phyloP scores from a whole-genome alignment of 2,113 vertebrate species.

The Rhea americana region DNA sequence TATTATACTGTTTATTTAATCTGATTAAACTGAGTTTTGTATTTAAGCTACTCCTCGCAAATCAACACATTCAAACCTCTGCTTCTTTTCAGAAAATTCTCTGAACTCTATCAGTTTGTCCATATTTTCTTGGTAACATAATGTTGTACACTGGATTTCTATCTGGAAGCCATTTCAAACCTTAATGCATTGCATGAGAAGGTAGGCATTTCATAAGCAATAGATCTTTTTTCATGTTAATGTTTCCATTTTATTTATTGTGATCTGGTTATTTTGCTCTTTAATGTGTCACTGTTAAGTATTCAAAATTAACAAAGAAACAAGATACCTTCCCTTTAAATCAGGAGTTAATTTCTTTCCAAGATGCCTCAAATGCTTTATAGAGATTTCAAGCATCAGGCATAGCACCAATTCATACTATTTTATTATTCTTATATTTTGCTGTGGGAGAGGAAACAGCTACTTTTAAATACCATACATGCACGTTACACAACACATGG shows the following conservation, averaged over 20 bases:
- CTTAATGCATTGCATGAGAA: not conserved
- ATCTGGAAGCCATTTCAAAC: not conserved
- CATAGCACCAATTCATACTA: rapidly evolving
- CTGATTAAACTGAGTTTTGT: not conserved
- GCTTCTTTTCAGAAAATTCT: not conserved
- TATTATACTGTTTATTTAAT: not conserved
- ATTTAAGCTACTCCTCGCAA: not conserved
- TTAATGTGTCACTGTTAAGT: not conserved
- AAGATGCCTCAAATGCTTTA: not conserved
- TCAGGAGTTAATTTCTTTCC: not conserved
- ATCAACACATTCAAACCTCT: not conserved
- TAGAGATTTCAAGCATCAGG: not conserved
- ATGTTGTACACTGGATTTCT: not conserved
- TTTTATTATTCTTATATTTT: not conserved
- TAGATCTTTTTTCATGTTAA: not conserved
- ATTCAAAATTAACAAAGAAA: not conserved
- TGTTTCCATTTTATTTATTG: not conserved
- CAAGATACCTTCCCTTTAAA: rapidly evolving
- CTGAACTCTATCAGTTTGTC: not conserved
- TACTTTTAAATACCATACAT: not conserved
- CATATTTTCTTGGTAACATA: not conserved
- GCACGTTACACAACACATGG: not conserved
- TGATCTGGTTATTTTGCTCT: not conserved
- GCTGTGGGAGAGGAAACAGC: not conserved
- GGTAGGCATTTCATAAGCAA: not conserved